Conservation (phyloP, 2,888 invertebrate species). For the Drosophila barbarae region DNA sequence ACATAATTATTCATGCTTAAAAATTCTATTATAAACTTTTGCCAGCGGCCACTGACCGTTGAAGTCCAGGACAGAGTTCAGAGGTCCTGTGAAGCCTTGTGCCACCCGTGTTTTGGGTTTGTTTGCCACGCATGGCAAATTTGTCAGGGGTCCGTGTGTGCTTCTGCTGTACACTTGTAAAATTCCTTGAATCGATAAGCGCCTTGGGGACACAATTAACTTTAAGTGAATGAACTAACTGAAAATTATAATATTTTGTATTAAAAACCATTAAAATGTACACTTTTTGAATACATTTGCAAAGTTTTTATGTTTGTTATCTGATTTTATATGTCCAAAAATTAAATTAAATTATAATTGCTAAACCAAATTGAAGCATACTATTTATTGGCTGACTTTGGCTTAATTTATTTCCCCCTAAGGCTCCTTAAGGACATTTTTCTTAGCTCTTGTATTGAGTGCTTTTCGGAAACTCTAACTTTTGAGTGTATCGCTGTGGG, state of each 20-base stretch:
- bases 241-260: not conserved
- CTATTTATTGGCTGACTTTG: not conserved
- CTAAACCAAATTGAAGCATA: not conserved
- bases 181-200: not conserved
- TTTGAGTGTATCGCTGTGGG: conserved; percentile 8
- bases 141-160: conserved; percentile 29
- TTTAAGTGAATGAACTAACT: not conserved
- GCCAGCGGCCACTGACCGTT: conserved; percentile 21
- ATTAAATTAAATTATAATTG: not conserved
- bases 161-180: conserved; percentile 7
- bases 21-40: conserved; percentile 70
- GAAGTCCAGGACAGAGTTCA: not conserved
- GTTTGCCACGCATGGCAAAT: conserved; percentile 51
- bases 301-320: too few relatives aligned
- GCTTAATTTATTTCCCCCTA: not conserved
- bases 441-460: not conserved
- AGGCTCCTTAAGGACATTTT: too few relatives aligned
- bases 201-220: not conserved
- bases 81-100: not conserved
- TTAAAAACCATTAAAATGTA: not conserved
- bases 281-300: not conserved
- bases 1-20: conserved; percentile 67
- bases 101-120: conserved; percentile 22
- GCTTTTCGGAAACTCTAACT: conserved; percentile 6
- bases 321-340: not conserved